Evolutionary conservation across 53 echinoderm and acorn worm genomes (phyloP).

Genomic region (Actinopyga echinites): DNA sequence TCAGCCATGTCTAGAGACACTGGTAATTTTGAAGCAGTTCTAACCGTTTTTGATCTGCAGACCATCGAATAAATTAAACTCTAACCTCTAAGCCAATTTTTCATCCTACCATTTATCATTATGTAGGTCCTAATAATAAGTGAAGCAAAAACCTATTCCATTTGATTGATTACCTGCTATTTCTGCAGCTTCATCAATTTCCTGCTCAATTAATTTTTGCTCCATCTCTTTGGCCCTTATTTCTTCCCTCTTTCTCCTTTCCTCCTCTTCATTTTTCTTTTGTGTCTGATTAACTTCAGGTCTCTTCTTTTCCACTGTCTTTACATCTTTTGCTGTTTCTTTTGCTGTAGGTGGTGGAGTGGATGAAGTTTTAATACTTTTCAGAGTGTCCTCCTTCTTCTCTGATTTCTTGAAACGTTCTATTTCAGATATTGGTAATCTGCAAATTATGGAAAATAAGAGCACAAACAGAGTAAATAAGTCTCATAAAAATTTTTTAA

Average conservation of each 20-base stretch:
- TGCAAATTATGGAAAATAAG: no score
- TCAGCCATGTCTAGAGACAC: no score
- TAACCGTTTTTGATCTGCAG: no score
- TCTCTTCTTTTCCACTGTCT: not conserved
- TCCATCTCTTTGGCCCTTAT: constrained; percentile 76
- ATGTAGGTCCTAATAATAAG: not conserved
- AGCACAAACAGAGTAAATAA: no score
- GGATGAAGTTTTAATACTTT: not conserved
- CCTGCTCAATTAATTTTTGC: constrained; percentile 73
- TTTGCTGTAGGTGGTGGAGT: not conserved
- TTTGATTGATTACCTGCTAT: constrained; percentile 66
- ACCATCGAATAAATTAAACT: no score
- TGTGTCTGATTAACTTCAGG: constrained; percentile 32
- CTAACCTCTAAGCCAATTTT: no score
- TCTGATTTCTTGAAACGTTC: not conserved
- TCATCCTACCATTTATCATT: not conserved
- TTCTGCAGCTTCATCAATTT: constrained; percentile 87
- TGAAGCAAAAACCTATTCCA: not conserved
- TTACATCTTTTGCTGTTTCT: not conserved
- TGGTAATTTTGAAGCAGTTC: no score
- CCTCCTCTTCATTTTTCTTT: constrained; percentile 57
- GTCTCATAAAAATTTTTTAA: no score
- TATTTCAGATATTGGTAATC: not conserved
- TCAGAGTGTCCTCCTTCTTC: not conserved
- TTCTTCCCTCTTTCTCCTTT: constrained; percentile 59